Base-by-base conservation (phyloP, 2,888 invertebrate genomes). In the Chloroclystis v-ata region DNA sequence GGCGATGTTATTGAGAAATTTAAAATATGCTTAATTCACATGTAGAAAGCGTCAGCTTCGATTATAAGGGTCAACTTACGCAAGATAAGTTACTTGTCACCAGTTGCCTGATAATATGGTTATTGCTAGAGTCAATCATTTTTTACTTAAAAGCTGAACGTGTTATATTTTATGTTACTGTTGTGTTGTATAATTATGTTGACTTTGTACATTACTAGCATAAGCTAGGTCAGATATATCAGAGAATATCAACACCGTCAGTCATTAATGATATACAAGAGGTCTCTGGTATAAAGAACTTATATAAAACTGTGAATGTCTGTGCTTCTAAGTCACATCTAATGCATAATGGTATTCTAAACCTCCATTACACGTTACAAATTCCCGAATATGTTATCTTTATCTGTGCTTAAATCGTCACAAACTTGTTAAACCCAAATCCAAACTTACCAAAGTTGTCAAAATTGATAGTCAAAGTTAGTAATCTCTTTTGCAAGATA, bases 61-160 rank as follows among this genome's bases (percentile, higher is more conserved):
- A 35, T 63, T 65, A 63, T 67, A 73, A 75, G 78, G 81, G 80
- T 75, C 77, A 75, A 62, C 75, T 82, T 82, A 72, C 80, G 82
- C 80, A 78, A 82, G 71, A 67, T 56, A 54, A 61, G 33, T 68
- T 63, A 64, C 61, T 57, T 58, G 67, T 60, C 67, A 67, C 52
- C 68, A 42, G 33, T 65, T 65, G 69, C 65, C 71, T 69, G 59
- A 68, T 61, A 61, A 63, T 57, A 49, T 53, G 25, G 25, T 51
- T 48, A 20, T 20, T 20, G 5, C 20, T 20, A 4, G 5, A 20
- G 20, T 20, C 20, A 4, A 20, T 20, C 5, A 20, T 20, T 20
- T 5, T 20, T 20, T 4, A 5, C 5, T 20, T 4, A 20, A 20
- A 20, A 20, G 20, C 20, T 20, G 20, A 20, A 20, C 5, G 20